A percentile compares a stretch with the other conserved stretches of the same genome.
These are phyloP conservation scores for Papilio protenor DNA, from an alignment of 2,888 invertebrate species.

Conservation along the genomic window DNA sequence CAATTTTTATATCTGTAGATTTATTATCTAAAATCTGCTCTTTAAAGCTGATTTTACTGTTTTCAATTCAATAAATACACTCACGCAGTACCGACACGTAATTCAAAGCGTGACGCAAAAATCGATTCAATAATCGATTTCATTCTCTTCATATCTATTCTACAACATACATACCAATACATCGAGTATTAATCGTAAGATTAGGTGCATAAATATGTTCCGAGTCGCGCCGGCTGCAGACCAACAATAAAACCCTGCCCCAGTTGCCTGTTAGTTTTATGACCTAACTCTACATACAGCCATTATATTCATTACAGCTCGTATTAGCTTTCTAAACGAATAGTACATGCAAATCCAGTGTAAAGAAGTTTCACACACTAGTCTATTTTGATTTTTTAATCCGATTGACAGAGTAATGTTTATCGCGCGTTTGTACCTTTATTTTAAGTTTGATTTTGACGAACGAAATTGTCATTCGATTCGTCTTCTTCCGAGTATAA, in stretches of 20 bases:
- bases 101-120: background rate
- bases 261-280: conserved; percentile 66
- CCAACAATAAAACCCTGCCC: conserved; percentile 67
- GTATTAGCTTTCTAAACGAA: conserved; percentile 21
- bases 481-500: too few relatives aligned
- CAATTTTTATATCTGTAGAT: too few relatives aligned
- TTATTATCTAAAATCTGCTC: background rate
- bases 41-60: background rate
- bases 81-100: background rate
- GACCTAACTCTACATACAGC: conserved; percentile 53
- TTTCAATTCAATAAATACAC: background rate
- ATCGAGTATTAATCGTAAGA: conserved; percentile 55
- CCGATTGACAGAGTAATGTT: too few relatives aligned
- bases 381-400: background rate
- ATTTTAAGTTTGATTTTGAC: too few relatives aligned
- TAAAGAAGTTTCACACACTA: background rate
- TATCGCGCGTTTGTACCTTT: background rate
- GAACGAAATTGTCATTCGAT: too few relatives aligned
- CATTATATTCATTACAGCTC: conserved; percentile 3
- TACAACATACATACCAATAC: conserved; percentile 35
- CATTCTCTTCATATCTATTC: background rate
- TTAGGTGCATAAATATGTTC: conserved; percentile 57
- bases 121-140: conserved; percentile 44
- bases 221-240: conserved; percentile 55
- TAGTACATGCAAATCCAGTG: conserved; percentile 26